A percentile compares a stretch with the other conserved stretches of the same genome.
Evolutionary conservation across 37 sponge, comb jelly and placozoan genomes (phyloP).

Genomic region (Tethya wilhelma): DNA sequence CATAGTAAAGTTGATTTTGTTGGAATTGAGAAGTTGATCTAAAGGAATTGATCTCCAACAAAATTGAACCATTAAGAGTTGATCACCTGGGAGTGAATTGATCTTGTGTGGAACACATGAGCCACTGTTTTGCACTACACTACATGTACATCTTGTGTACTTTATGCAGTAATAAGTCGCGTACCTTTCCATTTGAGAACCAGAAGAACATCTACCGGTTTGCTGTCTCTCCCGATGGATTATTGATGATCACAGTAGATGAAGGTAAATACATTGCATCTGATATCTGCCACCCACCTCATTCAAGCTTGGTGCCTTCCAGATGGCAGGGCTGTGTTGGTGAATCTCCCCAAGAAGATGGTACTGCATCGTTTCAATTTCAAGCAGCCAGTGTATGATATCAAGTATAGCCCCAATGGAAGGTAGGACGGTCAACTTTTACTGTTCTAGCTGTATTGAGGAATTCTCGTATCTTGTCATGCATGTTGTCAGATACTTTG

Average conservation of each 20-base stretch:
- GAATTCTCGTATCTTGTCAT: not conserved
- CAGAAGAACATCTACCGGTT: constrained; percentile 88
- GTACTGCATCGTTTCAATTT: constrained; percentile 95
- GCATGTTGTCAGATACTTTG: constrained; percentile 60
- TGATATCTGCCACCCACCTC: not conserved
- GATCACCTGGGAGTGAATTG: too few species aligned
- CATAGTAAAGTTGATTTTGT: too few species aligned
- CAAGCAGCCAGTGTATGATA: constrained; percentile 84
- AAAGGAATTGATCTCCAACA: too few species aligned
- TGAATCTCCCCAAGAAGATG: constrained; percentile 68
- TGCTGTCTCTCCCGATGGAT: constrained; percentile 91
- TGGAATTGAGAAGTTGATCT: too few species aligned
- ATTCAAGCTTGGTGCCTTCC: not conserved
- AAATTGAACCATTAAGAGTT: too few species aligned
- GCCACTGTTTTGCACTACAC: too few species aligned
- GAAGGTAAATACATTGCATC: constrained; percentile 63
- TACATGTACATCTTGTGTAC: too few species aligned
- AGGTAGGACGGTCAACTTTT: constrained; percentile 32
- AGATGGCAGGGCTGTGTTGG: constrained; percentile 85
- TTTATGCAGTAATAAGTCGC: constrained; percentile 84
- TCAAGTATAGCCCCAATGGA: constrained; percentile 93
- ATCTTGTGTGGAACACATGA: too few species aligned
- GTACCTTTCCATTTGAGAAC: constrained; percentile 95
- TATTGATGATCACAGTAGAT: constrained; percentile 88
- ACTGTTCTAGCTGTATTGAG: not conserved